These are phyloP conservation scores for Cacoxenus indagator DNA, from an alignment of 2,888 invertebrate species.

Conservation along the genomic window DNA sequence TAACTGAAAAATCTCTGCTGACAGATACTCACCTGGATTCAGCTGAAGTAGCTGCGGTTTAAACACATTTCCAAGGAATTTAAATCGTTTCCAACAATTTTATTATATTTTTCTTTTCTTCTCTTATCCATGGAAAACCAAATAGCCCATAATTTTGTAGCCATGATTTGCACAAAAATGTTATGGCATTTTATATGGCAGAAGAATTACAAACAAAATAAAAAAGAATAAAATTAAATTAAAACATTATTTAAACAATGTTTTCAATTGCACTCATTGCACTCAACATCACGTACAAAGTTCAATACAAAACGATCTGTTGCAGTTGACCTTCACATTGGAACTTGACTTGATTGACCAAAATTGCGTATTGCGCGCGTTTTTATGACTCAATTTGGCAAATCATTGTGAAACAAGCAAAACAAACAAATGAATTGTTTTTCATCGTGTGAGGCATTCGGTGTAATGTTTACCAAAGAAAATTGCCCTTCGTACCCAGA, in stretches of 20 bases:
- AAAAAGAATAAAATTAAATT: background rate
- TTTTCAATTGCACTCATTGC: background rate
- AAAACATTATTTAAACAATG: background rate
- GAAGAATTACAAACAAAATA: no score
- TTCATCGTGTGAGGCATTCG: background rate
- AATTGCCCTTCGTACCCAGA: no score
- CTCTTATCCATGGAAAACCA: no score
- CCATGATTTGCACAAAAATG: background rate
- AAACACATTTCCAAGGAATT: no score
- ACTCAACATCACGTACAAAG: background rate
- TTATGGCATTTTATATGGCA: no score
- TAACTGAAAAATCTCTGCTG: no score
- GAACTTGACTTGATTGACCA: background rate
- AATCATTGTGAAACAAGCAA: background rate
- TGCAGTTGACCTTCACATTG: background rate
- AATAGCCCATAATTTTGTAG: background rate
- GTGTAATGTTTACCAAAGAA: no score
- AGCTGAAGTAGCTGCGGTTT: no score
- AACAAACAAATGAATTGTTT: background rate
- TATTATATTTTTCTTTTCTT: no score
- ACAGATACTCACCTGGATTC: no score
- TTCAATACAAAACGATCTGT: background rate
- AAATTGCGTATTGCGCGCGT: background rate
- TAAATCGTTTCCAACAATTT: no score
- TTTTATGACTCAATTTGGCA: background rate